Evolutionary conservation across 2,113 vertebrate species (phyloP).

Genomic region (Alethe castanea): DNA sequence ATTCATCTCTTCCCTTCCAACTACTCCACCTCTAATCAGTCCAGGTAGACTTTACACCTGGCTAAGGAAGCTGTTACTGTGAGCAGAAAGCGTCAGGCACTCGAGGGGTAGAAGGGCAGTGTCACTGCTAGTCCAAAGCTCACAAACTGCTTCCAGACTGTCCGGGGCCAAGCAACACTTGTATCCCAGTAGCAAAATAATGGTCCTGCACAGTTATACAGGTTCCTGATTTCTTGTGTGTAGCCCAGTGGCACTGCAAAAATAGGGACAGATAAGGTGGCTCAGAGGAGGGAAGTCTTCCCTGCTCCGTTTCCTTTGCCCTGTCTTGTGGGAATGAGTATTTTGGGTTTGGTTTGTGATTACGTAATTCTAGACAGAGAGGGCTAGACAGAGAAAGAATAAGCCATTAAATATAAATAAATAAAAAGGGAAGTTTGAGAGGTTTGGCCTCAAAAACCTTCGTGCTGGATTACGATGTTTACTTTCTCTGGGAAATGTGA

Average conservation of each 20-base stretch:
- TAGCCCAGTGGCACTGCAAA: background rate
- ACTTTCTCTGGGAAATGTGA: constrained; percentile 32
- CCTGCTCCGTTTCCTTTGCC: background rate
- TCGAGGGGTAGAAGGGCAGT: background rate
- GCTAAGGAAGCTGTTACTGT: background rate
- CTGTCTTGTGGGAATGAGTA: background rate
- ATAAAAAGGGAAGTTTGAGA: background rate
- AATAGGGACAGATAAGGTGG: background rate
- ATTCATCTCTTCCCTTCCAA: background rate
- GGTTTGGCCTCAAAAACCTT: constrained; percentile 6
- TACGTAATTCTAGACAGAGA: background rate
- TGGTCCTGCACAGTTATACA: background rate
- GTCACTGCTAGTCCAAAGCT: background rate
- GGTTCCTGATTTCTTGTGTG: background rate
- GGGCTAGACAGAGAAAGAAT: background rate
- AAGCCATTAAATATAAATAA: background rate
- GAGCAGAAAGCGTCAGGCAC: background rate
- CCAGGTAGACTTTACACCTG: background rate
- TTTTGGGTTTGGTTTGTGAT: constrained; percentile 21
- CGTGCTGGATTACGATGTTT: background rate
- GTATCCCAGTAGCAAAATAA: background rate
- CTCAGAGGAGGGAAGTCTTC: background rate
- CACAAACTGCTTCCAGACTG: background rate
- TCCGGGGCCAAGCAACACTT: background rate
- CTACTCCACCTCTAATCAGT: background rate